Base-by-base conservation (phyloP, 2,113 vertebrate genomes). In the Siphamia tubifer region DNA sequence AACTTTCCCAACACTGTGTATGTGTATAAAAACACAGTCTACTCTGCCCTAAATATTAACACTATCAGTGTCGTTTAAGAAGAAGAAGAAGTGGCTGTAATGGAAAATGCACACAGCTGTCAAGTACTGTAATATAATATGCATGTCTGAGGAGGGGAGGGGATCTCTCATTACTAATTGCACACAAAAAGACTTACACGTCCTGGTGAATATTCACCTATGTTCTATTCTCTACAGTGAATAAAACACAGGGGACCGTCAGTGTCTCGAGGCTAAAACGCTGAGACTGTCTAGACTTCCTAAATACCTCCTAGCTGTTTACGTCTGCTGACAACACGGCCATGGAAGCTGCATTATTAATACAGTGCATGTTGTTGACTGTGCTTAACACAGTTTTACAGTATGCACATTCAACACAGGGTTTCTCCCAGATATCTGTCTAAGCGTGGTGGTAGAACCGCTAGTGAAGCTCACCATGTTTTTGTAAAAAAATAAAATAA, bases 201-300 rank as follows among this genome's bases (percentile, higher is more conserved):
- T 4, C 12, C 19, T 45, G 40, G 38, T 62, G 5, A 53, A 19
- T n/a, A 11, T 12, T 23, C 62, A 9, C 13, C 20, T 38, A 5
- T 56, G 30, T 28, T 51, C 4, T 27, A 34, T 31, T 55, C 45
- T 58, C 23, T 47, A 13, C 39, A 61, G 6, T 24, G 16, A 30
- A n/a, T 19, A 30, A 66, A 55, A 24, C 55, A 38, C 23, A 15
- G 23, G 19, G 44, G 64, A 48, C 32, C 32, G 8, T 63, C 12
- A 51, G 58, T 55, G 68, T 64, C 76, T 73, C 5, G 13, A 57
- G 38, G 31, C 52, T 43, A 63, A 45, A 81, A 68, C 70, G 52
- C n/a, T n/a, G 35, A 74, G 28, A 4, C 53, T 21, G 66, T 73
- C 74, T 70, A 78, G 61, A 77, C 77, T 25, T 28, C 19, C 0